Evolutionary conservation across 2,888 invertebrate species (phyloP).

Genomic region (Lycophotia porphyrea): DNA sequence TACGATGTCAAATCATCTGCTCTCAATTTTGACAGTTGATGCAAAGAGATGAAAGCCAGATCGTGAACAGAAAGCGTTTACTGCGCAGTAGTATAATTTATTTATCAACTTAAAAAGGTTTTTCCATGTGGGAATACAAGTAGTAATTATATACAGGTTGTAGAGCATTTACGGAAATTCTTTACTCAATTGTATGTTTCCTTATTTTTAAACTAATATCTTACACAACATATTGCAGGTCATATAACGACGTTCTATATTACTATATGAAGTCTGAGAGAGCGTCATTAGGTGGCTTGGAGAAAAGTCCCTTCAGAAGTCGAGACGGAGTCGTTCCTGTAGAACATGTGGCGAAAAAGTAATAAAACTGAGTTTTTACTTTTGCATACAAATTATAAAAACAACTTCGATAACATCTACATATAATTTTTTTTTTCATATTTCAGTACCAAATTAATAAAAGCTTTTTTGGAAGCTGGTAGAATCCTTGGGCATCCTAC

Average conservation of each 20-base stretch:
- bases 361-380: not conserved
- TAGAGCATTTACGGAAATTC: not conserved
- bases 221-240: conserved; percentile 79
- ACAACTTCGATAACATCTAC: not conserved
- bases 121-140: not conserved
- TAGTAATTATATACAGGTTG: conserved; percentile 2
- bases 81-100: not conserved
- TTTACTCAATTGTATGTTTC: not conserved
- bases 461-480: conserved; percentile 91
- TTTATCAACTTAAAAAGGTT: not conserved
- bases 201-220: not conserved
- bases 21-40: not conserved
- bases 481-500: conserved; percentile 92
- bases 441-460: conserved; percentile 82
- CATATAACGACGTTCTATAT: conserved; percentile 90
- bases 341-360: conserved; percentile 90
- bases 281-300: conserved; percentile 85
- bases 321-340: conserved; percentile 91
- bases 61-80: not conserved
- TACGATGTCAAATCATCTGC: not conserved
- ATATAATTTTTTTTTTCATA: not conserved
- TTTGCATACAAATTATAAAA: not conserved
- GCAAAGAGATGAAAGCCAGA: not conserved
- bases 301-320: conserved; percentile 89
- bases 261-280: conserved; percentile 91